Conservation (phyloP, 2,113 vertebrate genomes). For the Periophthalmus modestus region DNA sequence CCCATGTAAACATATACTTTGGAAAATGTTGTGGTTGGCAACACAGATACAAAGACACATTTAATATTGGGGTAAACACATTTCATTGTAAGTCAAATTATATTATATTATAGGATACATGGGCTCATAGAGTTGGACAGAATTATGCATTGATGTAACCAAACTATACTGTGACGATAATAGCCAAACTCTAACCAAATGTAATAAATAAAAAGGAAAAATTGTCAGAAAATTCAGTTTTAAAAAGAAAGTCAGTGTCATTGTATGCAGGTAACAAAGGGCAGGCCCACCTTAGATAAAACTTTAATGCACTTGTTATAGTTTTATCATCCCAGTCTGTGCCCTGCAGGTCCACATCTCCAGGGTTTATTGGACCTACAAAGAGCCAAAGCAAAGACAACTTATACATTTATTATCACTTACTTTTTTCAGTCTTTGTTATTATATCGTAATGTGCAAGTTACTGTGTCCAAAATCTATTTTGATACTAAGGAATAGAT, state of each 20-base stretch:
- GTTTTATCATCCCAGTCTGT: constrained; percentile 94
- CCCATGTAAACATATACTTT: neutral
- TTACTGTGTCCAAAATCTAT: no score
- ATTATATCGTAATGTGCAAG: no score
- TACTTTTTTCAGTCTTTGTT: no score
- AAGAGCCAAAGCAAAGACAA: constrained; percentile 9
- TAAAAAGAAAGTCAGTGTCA: neutral
- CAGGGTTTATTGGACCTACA: constrained; percentile 86
- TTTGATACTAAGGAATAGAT: no score
- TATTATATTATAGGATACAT: no score
- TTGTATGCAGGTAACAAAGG: neutral
- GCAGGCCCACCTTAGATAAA: constrained; percentile 88
- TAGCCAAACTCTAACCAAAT: neutral
- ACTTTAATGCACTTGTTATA: constrained; percentile 95
- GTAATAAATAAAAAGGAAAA: neutral
- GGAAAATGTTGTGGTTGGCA: neutral
- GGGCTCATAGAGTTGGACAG: no score
- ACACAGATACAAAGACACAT: neutral
- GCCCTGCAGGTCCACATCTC: constrained; percentile 87
- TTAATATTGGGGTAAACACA: neutral
- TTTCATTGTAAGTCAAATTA: neutral
- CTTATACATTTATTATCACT: neutral
- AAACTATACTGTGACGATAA: no score
- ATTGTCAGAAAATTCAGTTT: neutral
- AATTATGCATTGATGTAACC: no score